Evolutionary conservation across 1,140 invertebrate genomes (phyloP), one percentile per base, ranked within the genome.

Genomic region (Lanistes nyassanus): DNA sequence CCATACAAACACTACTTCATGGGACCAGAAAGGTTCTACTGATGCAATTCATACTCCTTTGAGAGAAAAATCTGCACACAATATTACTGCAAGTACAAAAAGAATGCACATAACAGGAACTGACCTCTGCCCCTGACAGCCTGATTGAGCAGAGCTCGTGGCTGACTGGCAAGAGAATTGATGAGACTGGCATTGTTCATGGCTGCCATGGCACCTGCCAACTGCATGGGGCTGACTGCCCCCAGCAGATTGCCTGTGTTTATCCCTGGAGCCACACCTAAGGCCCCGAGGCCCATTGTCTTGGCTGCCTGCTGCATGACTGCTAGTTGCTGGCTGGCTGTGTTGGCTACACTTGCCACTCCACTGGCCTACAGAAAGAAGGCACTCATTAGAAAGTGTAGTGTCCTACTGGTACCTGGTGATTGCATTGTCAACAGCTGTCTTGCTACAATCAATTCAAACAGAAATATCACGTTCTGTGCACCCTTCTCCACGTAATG

Each of bases 261-360:
- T 26, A 71, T 62, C n/a, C 62, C 23, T 23, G 60, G 34, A 3
- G 55, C 4, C 13, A 29, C 51, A n/a, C 69, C 74, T 69, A 79
- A 69, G 47, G 71, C 55, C 47, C 77, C 77, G 55, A 76, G 60
- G 16, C 69, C 70, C 31, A 76, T 72, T 13, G 55, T 60, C 36
- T 72, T 72, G 31, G 56, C 70, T 39, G 70, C 74, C 58, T 79
- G 77, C 42, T 79, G 77, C 56, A 79, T 79, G 53, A 74, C 74
- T 42, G 72, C 73, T 47, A 79, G 39, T 55, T 79, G 76, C 47
- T 77, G 70, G 42, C 9, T 47, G 42, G 42, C 42, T 47, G 42
- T 47, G 42, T 73, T 51, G 19, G 23, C 60, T n/a, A 68, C 70
- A 72, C 74, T 64, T 78, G 73, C 26, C 56, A 69, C 67, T 23